These are phyloP conservation scores for Ceratitis capitata DNA, from an alignment of 1,140 invertebrate species.

Conservation along the genomic window DNA sequence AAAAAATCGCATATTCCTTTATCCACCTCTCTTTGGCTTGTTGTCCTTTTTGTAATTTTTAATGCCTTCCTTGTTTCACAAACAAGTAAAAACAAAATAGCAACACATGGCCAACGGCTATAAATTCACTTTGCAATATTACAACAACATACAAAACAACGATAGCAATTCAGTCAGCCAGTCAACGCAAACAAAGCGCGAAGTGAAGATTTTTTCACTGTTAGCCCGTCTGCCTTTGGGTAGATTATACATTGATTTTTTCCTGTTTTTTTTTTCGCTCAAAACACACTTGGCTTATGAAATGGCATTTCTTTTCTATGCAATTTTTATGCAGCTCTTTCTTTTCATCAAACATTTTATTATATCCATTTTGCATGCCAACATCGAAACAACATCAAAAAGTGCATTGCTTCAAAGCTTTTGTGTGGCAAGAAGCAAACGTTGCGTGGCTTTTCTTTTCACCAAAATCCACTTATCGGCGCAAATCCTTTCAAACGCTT, in stretches of 20 bases:
- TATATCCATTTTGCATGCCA: neutral
- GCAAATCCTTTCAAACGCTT: constrained; percentile 28
- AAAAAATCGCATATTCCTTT: too few species aligned
- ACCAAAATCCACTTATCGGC: constrained; percentile 27
- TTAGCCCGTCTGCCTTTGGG: neutral
- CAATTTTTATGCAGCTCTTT: neutral
- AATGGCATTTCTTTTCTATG: neutral
- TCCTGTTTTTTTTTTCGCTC: neutral
- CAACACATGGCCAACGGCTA: neutral
- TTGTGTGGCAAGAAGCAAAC: neutral
- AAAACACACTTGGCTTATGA: neutral
- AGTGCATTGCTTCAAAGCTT: neutral
- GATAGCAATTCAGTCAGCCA: neutral
- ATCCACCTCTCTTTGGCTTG: neutral
- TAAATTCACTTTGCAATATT: constrained; percentile 34
- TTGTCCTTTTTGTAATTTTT: neutral
- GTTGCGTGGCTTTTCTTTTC: neutral
- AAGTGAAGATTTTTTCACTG: neutral
- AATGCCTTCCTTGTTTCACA: neutral
- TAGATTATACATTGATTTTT: neutral
- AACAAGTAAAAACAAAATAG: neutral
- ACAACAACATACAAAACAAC: neutral
- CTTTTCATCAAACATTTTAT: neutral
- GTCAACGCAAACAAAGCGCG: neutral
- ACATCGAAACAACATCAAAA: neutral